Evolutionary conservation across 2,113 vertebrate species (phyloP).

Genomic region (Labeo rohita): DNA sequence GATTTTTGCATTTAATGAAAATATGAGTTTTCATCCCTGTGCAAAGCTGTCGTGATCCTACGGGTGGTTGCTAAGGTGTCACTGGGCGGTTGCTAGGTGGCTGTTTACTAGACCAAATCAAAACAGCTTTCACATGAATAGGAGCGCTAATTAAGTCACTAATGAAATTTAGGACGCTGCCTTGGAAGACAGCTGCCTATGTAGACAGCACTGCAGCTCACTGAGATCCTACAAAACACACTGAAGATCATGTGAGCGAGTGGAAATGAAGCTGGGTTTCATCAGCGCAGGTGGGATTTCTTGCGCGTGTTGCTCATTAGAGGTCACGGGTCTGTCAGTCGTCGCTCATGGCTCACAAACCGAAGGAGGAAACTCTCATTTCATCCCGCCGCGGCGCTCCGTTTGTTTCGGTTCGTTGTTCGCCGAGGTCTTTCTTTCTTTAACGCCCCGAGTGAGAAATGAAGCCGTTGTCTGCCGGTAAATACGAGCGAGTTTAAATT

Average conservation of each 20-base stretch:
- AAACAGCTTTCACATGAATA: too few species aligned
- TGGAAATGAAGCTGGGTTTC: neutral
- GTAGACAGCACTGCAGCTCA: too few species aligned
- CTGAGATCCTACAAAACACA: too few species aligned
- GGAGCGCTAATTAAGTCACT: too few species aligned
- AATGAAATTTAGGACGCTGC: too few species aligned
- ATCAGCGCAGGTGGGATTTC: neutral
- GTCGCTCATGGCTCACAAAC: neutral
- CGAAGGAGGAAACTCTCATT: neutral
- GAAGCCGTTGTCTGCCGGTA: slow-evolving; percentile 21
- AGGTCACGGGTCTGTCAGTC: neutral
- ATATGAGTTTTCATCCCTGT: too few species aligned
- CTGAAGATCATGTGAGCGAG: neutral
- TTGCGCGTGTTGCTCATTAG: slow-evolving; percentile 4
- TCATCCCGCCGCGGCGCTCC: neutral
- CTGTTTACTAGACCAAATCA: too few species aligned
- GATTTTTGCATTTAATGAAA: too few species aligned
- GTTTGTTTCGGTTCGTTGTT: neutral
- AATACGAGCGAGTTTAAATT: slow-evolving; percentile 12
- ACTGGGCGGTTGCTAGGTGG: too few species aligned
- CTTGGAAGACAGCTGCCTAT: too few species aligned
- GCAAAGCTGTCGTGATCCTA: too few species aligned
- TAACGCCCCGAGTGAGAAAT: neutral
- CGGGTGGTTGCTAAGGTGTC: too few species aligned
- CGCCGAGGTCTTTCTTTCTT: neutral